Evolutionary conservation across 1,140 invertebrate species (phyloP).

Genomic region (Zaprionus africanus): DNA sequence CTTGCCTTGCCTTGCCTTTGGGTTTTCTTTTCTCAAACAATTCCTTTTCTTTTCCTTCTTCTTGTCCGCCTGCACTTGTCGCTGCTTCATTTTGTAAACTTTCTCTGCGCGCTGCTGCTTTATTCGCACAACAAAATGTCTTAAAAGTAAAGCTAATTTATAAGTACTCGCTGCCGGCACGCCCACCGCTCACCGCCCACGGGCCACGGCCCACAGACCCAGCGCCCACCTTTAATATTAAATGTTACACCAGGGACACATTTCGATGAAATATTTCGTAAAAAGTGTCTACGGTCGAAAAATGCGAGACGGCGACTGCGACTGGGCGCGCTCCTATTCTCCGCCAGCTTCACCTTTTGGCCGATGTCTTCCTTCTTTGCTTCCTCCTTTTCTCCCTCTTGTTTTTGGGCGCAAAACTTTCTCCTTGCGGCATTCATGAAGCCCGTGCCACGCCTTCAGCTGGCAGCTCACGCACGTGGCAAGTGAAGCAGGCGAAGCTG

Average conservation of each 20-base stretch:
- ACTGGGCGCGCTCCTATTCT: conserved; percentile 45
- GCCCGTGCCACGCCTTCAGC: conserved; percentile 33
- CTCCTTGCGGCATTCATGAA: conserved; percentile 74
- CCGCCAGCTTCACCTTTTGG: conserved; percentile 57
- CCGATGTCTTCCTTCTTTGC: conserved; percentile 28
- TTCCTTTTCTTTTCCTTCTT: conserved; percentile 28
- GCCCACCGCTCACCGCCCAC: conserved; percentile 9
- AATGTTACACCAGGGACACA: conserved; percentile 84
- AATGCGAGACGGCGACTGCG: conserved; percentile 51
- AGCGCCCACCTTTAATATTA: conserved; percentile 82
- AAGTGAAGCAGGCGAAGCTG: not conserved
- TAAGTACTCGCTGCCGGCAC: conserved; percentile 53
- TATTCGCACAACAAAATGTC: conserved; percentile 81
- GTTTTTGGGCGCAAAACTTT: conserved; percentile 67
- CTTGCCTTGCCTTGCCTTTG: not conserved
- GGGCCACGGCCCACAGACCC: conserved; percentile 19
- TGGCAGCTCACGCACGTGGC: conserved; percentile 71
- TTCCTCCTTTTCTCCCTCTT: not conserved
- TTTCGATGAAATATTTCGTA: conserved; percentile 85
- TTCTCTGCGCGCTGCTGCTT: conserved; percentile 70
- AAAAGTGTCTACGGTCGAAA: conserved; percentile 83
- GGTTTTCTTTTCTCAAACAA: conserved; percentile 8
- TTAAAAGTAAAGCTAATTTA: conserved; percentile 84
- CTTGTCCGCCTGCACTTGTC: conserved; percentile 47
- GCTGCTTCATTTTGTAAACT: conserved; percentile 70